Evolutionary conservation across 2,888 invertebrate genomes (phyloP), one percentile per base, ranked within the genome.

Genomic region (Catocala fraxini): DNA sequence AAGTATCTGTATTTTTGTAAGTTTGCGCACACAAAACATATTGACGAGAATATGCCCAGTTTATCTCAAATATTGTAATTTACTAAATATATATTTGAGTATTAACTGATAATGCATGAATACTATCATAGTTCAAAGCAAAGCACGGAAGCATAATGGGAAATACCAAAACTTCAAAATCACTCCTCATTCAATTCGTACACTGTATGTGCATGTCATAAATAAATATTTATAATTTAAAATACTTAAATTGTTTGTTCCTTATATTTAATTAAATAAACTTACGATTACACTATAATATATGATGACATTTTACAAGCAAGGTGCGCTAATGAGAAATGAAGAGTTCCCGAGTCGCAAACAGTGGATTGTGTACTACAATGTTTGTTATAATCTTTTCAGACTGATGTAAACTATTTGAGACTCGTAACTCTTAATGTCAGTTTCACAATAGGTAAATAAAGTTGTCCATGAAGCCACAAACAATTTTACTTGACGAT

Each of bases 301-400:
- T 25, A 46, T 46, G 9, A n/a, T 12, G n/a, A 45, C 39, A 60
- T 34, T 13, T 42, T 54, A 59, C 13, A 56, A 52, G 61, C 56
- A 3, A 56, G 13, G 48, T 61, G 61, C 56, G 35, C n/a, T 56
- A 43, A n/a, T 49, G n/a, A n/a, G 33, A 55, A 6, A 45, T 46
- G 55, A 34, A 13, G 35, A 54, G 52, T 56, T 51, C 39, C 51
- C 41, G 47, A 56, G 53, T 62, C 62, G 10, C 48, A 62, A 62
- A 15, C 25, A 25, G 25, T 3, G 4, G 25, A 25, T 25, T 15
- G n/a, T 52, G 12, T 13, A 9, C 13, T 11, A 42, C 1, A 25
- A 25, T 25, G 25, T 25, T 25, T 25, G 51, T 4, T 12, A 35
- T 48, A 33, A 15, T 7, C 6, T 39, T 0, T 39, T 2, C 9